Conservation (phyloP, 2,797 vertebrate genomes). For the Microchirus variegatus region DNA sequence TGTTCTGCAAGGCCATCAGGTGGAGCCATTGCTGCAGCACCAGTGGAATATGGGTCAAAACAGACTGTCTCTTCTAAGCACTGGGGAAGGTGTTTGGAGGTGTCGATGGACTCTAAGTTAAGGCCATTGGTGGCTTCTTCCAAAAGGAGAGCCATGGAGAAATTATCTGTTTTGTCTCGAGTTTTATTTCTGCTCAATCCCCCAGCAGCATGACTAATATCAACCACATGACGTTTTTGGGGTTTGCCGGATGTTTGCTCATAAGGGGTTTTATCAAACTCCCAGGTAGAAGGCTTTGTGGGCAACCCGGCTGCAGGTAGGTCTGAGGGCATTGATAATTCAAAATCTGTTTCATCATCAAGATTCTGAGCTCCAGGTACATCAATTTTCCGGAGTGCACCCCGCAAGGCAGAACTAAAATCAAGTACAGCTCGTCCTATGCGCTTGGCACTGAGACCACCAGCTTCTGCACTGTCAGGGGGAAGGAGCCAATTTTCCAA, state of each 20-base stretch:
- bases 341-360: constrained; percentile 80
- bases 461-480: constrained; percentile 75
- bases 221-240: constrained; percentile 11
- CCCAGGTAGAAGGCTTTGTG: constrained; percentile 33
- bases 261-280: constrained; percentile 34
- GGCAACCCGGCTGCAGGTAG: constrained; percentile 70
- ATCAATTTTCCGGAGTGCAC: constrained; percentile 91
- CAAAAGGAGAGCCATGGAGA: constrained; percentile 73
- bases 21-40: constrained; percentile 25
- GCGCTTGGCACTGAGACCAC: constrained; percentile 88
- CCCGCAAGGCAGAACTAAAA: constrained; percentile 88
- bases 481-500: constrained; percentile 58
- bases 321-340: constrained; percentile 51
- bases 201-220: constrained; percentile 3
- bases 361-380: constrained; percentile 76
- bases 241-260: constrained; percentile 30
- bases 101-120: constrained; percentile 38
- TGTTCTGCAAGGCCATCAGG: constrained; percentile 39
- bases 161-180: constrained; percentile 57
- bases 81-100: constrained; percentile 14
- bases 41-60: constrained; percentile 22
- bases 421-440: constrained; percentile 88
- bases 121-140: constrained; percentile 69
- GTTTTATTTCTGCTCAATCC: constrained; percentile 30
- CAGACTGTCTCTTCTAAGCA: constrained; percentile 28